These are phyloP conservation scores for Aethes cnicana DNA, from an alignment of 2,888 invertebrate genomes.

Conservation along the genomic window DNA sequence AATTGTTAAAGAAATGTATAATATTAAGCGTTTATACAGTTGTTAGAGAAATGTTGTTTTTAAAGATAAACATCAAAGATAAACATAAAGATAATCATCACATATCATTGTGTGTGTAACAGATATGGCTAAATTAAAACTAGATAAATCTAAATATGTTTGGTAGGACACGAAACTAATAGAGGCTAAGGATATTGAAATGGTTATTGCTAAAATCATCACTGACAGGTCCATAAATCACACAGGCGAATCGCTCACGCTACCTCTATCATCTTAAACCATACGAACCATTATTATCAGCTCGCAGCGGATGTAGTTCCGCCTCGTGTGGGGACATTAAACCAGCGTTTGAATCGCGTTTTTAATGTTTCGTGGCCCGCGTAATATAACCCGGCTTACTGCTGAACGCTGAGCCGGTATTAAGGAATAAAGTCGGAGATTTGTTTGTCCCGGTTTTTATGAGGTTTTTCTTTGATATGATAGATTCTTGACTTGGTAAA, in stretches of 20 bases:
- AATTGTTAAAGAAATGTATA: too few species aligned
- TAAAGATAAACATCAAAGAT: too few species aligned
- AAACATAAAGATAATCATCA: too few species aligned
- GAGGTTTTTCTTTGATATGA: neutral
- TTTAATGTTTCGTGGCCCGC: conserved; percentile 14
- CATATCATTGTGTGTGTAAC: too few species aligned
- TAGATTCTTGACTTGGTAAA: neutral
- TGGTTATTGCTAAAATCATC: too few species aligned
- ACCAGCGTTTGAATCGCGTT: conserved; percentile 20
- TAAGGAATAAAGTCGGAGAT: conserved; percentile 18
- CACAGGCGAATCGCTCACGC: conserved; percentile 1
- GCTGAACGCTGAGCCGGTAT: conserved; percentile 14
- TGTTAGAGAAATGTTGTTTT: too few species aligned
- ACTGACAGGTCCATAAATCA: too few species aligned
- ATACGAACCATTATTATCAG: conserved; percentile 41
- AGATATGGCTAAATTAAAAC: too few species aligned
- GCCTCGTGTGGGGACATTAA: conserved; percentile 45
- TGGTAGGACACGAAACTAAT: too few species aligned
- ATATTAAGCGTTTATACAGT: too few species aligned
- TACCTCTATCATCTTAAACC: conserved; percentile 26
- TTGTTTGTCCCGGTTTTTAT: conserved; percentile 1
- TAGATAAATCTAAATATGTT: too few species aligned
- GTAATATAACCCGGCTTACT: conserved; percentile 24
- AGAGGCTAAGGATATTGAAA: too few species aligned
- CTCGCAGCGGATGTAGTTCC: conserved; percentile 45